These are phyloP conservation scores for Tringa solitaria DNA, from an alignment of 2,113 vertebrate genomes.

Conservation along the genomic window DNA sequence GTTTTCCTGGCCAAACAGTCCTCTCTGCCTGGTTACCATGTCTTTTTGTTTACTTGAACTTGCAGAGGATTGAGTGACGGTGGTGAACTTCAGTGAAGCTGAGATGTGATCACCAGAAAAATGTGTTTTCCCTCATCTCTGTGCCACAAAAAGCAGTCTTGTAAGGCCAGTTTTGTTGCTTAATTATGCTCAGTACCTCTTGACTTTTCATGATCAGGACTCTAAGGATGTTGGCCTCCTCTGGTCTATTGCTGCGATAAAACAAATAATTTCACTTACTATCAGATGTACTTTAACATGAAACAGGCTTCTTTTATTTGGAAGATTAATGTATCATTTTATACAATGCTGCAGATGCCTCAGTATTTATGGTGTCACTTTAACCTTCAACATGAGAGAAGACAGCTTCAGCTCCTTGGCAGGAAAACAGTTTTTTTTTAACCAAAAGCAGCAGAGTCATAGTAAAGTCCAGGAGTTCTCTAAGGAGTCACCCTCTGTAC, in stretches of 20 bases:
- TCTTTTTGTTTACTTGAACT: conserved; percentile 24
- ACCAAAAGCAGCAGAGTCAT: neutral
- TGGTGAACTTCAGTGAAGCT: neutral
- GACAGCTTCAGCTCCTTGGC: neutral
- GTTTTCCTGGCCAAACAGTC: neutral
- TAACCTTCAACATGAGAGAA: neutral
- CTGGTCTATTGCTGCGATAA: neutral
- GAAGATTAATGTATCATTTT: neutral
- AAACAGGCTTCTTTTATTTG: neutral
- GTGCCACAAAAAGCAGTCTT: neutral
- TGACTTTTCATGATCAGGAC: neutral
- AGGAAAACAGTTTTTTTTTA: neutral
- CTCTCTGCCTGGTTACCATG: conserved; percentile 25
- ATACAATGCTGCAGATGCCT: neutral
- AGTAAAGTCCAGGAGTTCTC: neutral
- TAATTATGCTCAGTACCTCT: neutral
- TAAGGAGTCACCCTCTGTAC: neutral
- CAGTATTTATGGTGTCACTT: neutral
- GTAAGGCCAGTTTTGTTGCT: neutral
- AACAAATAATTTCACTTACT: neutral
- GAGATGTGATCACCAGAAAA: neutral
- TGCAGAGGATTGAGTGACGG: neutral
- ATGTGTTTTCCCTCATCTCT: neutral
- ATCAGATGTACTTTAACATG: neutral
- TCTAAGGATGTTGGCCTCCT: neutral